These are phyloP conservation scores for Gymnogyps californianus DNA, from an alignment of 2,113 vertebrate genomes.

Conservation along the genomic window DNA sequence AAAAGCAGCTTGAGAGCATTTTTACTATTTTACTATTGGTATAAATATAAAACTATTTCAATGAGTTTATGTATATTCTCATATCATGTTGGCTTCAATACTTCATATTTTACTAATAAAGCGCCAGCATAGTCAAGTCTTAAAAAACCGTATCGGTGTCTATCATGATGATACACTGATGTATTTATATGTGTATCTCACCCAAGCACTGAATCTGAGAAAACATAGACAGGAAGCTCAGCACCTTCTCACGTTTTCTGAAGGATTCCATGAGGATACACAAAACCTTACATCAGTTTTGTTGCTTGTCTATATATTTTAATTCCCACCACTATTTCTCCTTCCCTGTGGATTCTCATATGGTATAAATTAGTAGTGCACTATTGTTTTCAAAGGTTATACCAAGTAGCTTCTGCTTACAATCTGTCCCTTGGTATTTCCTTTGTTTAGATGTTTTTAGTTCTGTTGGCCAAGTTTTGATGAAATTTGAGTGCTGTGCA, in stretches of 20 bases:
- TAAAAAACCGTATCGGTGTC: not conserved
- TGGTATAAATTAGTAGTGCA: constrained; percentile 1
- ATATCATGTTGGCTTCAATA: not conserved
- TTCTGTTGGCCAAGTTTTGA: not conserved
- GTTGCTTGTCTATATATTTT: not conserved
- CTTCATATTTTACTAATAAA: not conserved
- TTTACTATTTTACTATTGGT: not conserved
- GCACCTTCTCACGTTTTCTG: not conserved
- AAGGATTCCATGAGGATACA: not conserved
- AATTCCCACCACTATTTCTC: not conserved
- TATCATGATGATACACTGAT: not conserved
- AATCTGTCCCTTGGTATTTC: not conserved
- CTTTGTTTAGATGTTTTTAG: constrained; percentile 10
- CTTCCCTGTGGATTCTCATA: not conserved
- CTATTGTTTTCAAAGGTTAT: constrained; percentile 14
- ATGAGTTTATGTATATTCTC: not conserved
- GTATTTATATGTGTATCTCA: not conserved
- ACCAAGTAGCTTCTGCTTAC: not conserved
- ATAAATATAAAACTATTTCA: not conserved
- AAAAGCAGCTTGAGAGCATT: not conserved
- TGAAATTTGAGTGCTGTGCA: not conserved
- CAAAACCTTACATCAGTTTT: not conserved
- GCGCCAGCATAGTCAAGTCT: not conserved
- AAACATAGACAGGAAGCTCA: not conserved
- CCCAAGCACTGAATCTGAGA: not conserved